phyloP scores from a whole-genome alignment of 2,113 vertebrate genomes.

The Pomatorhinus ruficollis region DNA sequence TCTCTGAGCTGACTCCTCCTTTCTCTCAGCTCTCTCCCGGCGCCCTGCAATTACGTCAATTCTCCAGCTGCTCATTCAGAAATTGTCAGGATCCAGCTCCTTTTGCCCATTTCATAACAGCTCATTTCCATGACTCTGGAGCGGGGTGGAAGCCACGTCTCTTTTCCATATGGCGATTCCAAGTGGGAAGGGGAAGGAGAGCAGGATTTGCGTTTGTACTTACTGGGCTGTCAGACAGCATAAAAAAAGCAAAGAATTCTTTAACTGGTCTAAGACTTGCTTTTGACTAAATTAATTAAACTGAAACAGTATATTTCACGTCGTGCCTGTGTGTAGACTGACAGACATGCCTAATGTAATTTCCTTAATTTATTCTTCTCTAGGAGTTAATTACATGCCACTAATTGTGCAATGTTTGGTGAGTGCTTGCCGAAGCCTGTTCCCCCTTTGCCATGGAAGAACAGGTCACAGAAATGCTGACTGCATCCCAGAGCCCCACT shows the following conservation, averaged over 20 bases:
- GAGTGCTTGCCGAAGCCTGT: neutral
- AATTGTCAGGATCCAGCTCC: neutral
- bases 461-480: constrained; percentile 32
- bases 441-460: neutral
- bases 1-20: neutral
- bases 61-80: constrained; percentile 45
- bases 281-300: neutral
- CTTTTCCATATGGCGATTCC: neutral
- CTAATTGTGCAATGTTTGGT: neutral
- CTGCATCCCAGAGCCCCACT: neutral
- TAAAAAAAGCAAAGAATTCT: neutral
- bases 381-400: neutral
- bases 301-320: neutral
- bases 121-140: neutral
- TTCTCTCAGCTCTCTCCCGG: neutral
- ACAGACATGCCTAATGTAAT: neutral
- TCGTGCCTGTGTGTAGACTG: neutral
- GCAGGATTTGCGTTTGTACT: neutral
- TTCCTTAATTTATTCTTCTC: neutral
- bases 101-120: neutral
- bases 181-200: neutral
- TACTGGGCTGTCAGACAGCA: neutral
- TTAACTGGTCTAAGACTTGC: neutral
- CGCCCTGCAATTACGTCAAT: constrained; percentile 1
- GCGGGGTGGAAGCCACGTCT: neutral